Evolutionary conservation across 2,113 vertebrate genomes (phyloP).

Genomic region (Xiphophorus maculatus): DNA sequence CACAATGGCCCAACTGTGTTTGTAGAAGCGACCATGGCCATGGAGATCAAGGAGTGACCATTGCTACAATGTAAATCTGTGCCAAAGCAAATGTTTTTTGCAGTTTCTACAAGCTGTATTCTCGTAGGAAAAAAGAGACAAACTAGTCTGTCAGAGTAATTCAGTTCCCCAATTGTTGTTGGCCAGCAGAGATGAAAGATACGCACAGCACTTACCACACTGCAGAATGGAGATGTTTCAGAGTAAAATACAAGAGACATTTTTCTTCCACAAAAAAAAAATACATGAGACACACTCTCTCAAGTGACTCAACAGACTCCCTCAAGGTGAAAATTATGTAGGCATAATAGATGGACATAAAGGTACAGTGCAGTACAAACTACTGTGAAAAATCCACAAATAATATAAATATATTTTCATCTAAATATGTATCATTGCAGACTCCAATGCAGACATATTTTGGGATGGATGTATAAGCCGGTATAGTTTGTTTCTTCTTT

Average conservation of each 20-base stretch:
- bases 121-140: conserved; percentile 66
- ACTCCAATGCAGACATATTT: conserved; percentile 77
- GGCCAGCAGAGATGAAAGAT: conserved; percentile 74
- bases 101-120: conserved; percentile 83
- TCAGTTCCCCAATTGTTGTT: conserved; percentile 72
- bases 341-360: conserved; percentile 77
- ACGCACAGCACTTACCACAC: conserved; percentile 69
- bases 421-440: conserved; percentile 82
- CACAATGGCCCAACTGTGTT: conserved; percentile 77
- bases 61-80: conserved; percentile 81
- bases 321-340: conserved; percentile 73
- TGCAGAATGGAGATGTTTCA: conserved; percentile 64
- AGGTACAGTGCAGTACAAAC: conserved; percentile 80
- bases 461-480: conserved; percentile 75
- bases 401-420: conserved; percentile 85
- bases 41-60: conserved; percentile 75
- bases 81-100: conserved; percentile 86
- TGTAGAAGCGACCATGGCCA: conserved; percentile 75
- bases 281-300: conserved; percentile 68
- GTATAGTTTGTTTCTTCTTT: conserved; percentile 78
- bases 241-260: conserved; percentile 69
- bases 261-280: conserved; percentile 65
- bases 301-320: conserved; percentile 75
- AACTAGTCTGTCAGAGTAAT: conserved; percentile 79
- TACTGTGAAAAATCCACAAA: conserved; percentile 83